Evolutionary conservation across 2,113 vertebrate genomes (phyloP), one percentile per base, ranked within the genome.

Genomic region (Lynx canadensis): DNA sequence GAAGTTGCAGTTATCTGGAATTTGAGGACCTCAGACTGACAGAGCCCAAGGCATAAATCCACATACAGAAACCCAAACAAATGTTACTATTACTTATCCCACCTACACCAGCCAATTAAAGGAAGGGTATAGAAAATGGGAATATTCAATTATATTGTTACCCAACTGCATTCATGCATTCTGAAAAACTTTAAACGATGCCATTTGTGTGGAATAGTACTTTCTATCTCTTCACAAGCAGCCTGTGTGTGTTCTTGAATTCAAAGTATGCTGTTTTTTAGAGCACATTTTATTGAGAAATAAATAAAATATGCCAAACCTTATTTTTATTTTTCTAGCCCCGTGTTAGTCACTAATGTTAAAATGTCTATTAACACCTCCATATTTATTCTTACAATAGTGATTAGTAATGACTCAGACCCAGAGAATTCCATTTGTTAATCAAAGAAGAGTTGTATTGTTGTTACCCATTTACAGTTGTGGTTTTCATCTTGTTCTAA

Each of bases 321-420:
- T 81, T 60, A 93, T 66, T 97, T 87, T 86, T 94, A 93, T 66
- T 97, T 87, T 86, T 94, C 74, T 68, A 36, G 10, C 41, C 52
- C 2, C 33, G 27, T 36, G 84, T 68, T 78, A 92, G 65, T 60
- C 84, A 27, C 25, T 83, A 78, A 85, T n/a, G 11, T 27, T 82
- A 81, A n/a, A 94, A 84, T 29, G 0, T 27, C 16, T 86, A 16
- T 27, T 45, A 76, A 88, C 31, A 55, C 2, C 36, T 94, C 0
- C 33, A 0, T 15, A 83, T 94, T 94, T 91, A 96, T 55, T 81
- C 16, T 55, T 94, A 73, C 0, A 71, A 48, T 78, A 68, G 1
- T 36, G 78, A 60, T n/a, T 86, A 92, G 36, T 66, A 91, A 48
- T 74, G 29, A 48, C 52, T 66, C 25, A 76, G 27, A 81, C 5